These are phyloP conservation scores for Bubo blakistoni DNA, from an alignment of 2,113 vertebrate genomes.

Conservation along the genomic window DNA sequence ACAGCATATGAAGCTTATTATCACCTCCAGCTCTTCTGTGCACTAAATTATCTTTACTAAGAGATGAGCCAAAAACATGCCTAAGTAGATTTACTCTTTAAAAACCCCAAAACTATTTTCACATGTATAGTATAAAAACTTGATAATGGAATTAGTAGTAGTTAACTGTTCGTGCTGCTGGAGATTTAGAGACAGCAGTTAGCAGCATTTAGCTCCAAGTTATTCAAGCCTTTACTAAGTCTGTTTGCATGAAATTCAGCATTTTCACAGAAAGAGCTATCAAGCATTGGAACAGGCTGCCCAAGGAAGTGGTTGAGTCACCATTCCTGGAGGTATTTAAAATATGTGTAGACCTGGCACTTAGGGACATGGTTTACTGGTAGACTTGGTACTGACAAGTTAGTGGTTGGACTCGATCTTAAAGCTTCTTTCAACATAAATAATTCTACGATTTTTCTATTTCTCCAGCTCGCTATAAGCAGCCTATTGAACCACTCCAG, in stretches of 20 bases:
- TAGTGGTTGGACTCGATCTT: background rate
- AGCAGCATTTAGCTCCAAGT: background rate
- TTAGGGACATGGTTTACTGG: background rate
- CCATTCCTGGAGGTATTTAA: background rate
- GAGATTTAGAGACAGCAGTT: background rate
- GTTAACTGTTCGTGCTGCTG: background rate
- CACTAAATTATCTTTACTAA: background rate
- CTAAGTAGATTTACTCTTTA: background rate
- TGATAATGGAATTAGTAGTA: background rate
- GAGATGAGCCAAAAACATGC: background rate
- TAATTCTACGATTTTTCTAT: accelerated
- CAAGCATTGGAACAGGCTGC: background rate
- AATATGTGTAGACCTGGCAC: accelerated
- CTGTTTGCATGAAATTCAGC: background rate
- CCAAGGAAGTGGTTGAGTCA: background rate
- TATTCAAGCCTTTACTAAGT: background rate
- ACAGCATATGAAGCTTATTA: accelerated
- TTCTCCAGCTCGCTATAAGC: background rate
- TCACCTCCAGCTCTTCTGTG: background rate
- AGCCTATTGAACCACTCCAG: background rate
- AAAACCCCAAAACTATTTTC: background rate
- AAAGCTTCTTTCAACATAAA: background rate
- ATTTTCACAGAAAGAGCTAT: accelerated
- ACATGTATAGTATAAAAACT: background rate
- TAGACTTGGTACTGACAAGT: accelerated